A percentile compares a stretch with the other conserved stretches of the same genome.
phyloP scores from a whole-genome alignment of 2,113 vertebrate genomes.

The Prunella himalayana region DNA sequence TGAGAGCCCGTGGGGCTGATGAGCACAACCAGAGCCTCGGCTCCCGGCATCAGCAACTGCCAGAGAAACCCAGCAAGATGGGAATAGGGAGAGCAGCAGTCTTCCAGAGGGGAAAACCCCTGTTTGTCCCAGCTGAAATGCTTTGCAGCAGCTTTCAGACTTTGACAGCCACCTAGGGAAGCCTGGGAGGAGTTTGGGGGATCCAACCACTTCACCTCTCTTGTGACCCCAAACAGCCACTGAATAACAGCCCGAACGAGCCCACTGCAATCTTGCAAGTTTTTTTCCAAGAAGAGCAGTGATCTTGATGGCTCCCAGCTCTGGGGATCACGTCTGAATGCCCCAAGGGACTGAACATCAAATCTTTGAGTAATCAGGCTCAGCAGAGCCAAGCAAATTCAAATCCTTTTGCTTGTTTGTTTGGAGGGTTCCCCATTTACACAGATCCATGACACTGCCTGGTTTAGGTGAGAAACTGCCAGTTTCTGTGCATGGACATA shows the following conservation, averaged over 20 bases:
- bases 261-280: not conserved
- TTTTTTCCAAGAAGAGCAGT: not conserved
- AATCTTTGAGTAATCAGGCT: not conserved
- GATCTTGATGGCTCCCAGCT: not conserved
- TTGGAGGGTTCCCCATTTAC: not conserved
- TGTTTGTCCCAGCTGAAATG: not conserved
- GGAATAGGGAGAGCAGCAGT: not conserved
- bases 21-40: not conserved
- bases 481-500: not conserved
- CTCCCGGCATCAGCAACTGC: not conserved
- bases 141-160: not conserved
- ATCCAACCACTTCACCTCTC: not conserved
- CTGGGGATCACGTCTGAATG: not conserved
- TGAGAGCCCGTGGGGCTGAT: rapidly evolving
- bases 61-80: not conserved
- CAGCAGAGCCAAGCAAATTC: not conserved
- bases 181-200: rapidly evolving
- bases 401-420: not conserved
- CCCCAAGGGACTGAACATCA: not conserved
- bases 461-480: not conserved
- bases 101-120: not conserved
- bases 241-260: rapidly evolving
- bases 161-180: not conserved
- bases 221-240: not conserved
- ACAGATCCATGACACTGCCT: not conserved